Percentiles rank a stretch among this genome's conserved stretches.
Conservation (phyloP, 2,888 invertebrate species). For the Trileptium ribeirensis region DNA sequence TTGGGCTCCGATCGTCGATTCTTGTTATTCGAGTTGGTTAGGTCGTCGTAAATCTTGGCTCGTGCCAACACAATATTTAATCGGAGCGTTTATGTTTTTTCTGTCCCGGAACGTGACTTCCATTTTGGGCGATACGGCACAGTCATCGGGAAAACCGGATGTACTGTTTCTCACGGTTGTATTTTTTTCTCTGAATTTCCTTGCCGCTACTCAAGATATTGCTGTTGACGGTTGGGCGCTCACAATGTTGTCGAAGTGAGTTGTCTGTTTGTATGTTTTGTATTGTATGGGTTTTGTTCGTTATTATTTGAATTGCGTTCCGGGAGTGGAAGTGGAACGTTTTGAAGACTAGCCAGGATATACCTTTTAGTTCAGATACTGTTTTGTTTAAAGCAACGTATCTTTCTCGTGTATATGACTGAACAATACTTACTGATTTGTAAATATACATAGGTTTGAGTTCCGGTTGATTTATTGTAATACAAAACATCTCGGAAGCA, state of each 20-base stretch:
- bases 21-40: conserved; percentile 66
- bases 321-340: no score
- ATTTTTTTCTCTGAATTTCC: conserved; percentile 84
- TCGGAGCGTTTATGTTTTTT: conserved; percentile 70
- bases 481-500: no score
- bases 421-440: no score
- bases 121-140: conserved; percentile 43
- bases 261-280: conserved; percentile 17
- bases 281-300: background rate
- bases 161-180: conserved; percentile 70
- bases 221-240: conserved; percentile 99
- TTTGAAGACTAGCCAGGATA: no score
- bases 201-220: conserved; percentile 98
- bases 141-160: conserved; percentile 56
- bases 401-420: no score
- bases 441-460: no score
- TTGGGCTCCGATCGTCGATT: conserved; percentile 97
- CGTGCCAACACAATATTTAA: conserved; percentile 83
- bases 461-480: no score
- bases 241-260: conserved; percentile 85
- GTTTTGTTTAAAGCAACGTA: no score
- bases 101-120: conserved; percentile 61
- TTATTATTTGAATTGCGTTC: no score
- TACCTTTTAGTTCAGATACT: no score
- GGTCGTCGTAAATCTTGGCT: conserved; percentile 84